Percentiles rank a stretch among this genome's conserved stretches.
These are phyloP conservation scores for Ophion slaviceki DNA, from an alignment of 2,888 invertebrate genomes.

Conservation along the genomic window DNA sequence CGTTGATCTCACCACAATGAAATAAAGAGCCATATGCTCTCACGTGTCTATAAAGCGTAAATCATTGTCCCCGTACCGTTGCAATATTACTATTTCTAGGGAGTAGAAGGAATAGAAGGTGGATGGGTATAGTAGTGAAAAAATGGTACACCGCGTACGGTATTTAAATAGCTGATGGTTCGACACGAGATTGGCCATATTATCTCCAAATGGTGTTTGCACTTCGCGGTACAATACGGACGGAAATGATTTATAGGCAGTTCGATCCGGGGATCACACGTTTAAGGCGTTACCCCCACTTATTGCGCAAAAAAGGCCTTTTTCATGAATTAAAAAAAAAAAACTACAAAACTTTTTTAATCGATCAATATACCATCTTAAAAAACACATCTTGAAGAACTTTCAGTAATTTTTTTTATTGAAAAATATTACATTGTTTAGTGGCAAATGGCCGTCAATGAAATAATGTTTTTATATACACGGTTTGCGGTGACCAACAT, in stretches of 20 bases:
- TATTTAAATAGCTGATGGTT: constrained; percentile 15
- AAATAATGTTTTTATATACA: no score
- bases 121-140: constrained; percentile 6
- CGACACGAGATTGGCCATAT: constrained; percentile 12
- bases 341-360: no score
- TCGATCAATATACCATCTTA: no score
- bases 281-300: no score
- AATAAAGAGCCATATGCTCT: constrained; percentile 53
- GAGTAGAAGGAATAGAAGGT: not conserved
- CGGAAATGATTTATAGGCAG: not conserved
- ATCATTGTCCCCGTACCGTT: constrained; percentile 14
- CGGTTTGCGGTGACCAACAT: no score
- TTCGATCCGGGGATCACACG: not conserved
- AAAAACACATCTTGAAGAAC: no score
- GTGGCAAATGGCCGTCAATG: no score
- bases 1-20: constrained; percentile 23
- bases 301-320: no score
- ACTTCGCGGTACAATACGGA: not conserved
- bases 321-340: no score
- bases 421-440: no score
- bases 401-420: no score
- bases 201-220: constrained; percentile 26
- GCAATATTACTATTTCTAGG: constrained; percentile 7
- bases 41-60: constrained; percentile 23
- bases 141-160: constrained; percentile 2